phyloP scores from a whole-genome alignment of 1,140 invertebrate species.

The Drosophila pachea region DNA sequence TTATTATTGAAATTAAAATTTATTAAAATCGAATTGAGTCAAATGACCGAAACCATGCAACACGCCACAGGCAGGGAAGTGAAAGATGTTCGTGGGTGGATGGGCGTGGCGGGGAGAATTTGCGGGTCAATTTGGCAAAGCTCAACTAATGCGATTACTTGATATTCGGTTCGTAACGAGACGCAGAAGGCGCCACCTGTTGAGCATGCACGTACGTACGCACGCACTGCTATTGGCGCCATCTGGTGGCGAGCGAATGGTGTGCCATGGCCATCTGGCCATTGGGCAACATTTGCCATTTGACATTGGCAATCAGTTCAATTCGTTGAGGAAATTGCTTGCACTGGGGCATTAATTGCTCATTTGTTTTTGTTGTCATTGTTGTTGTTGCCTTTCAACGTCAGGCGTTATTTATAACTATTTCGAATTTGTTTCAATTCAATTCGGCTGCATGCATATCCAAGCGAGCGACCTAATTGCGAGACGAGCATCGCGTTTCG shows the following conservation, averaged over 20 bases:
- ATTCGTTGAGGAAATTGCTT: conserved; percentile 51
- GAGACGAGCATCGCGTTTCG: conserved; percentile 48
- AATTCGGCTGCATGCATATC: conserved; percentile 58
- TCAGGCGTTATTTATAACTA: conserved; percentile 53
- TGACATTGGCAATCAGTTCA: conserved; percentile 63
- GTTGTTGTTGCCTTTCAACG: conserved; percentile 33
- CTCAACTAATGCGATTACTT: too few relatives aligned
- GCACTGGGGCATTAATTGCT: conserved; percentile 60
- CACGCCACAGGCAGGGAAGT: conserved; percentile 25
- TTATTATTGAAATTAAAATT: conserved; percentile 67
- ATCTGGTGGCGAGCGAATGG: not conserved
- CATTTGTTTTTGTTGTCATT: conserved; percentile 7
- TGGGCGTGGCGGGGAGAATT: too few relatives aligned
- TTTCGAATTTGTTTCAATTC: conserved; percentile 51
- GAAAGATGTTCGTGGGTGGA: conserved; percentile 4
- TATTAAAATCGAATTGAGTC: conserved; percentile 69
- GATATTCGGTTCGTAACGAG: too few relatives aligned
- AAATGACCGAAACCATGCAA: conserved; percentile 29
- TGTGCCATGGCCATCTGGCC: not conserved
- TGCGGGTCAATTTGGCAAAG: too few relatives aligned
- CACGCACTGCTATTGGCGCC: not conserved
- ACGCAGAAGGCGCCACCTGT: conserved; percentile 39
- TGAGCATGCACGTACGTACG: conserved; percentile 16
- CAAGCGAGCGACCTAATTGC: conserved; percentile 71
- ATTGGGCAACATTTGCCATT: conserved; percentile 14